Evolutionary conservation across 2,797 vertebrate genomes (phyloP).

Genomic region (Ispidina lecontei): DNA sequence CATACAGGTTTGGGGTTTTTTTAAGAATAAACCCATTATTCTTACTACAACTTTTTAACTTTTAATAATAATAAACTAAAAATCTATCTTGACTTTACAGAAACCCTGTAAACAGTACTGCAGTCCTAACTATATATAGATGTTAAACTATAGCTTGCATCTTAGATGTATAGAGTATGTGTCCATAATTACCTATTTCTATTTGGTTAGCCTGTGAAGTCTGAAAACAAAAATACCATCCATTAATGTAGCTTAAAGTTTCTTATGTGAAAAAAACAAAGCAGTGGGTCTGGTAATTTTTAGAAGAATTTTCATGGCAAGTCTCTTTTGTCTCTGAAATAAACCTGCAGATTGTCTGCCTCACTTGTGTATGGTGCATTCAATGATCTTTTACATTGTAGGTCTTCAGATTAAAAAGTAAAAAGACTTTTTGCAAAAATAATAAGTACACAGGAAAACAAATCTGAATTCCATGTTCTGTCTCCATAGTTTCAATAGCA

Average conservation of each 20-base stretch:
- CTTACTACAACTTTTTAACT: neutral
- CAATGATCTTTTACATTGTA: neutral
- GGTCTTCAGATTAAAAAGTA: neutral
- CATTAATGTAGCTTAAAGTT: neutral
- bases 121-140: neutral
- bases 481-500: fast-evolving
- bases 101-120: neutral
- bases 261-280: neutral
- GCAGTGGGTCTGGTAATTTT: neutral
- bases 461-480: neutral
- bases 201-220: neutral
- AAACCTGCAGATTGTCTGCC: neutral
- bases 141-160: neutral
- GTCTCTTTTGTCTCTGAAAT: neutral
- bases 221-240: neutral
- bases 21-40: neutral
- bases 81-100: neutral
- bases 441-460: neutral
- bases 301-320: neutral
- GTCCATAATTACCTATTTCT: neutral
- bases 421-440: neutral
- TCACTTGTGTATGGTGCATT: neutral
- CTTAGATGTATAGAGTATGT: neutral
- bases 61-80: neutral
- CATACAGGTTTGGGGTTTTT: neutral